phyloP scores from a whole-genome alignment of 2,797 vertebrate species.

The Rhynchonycteris naso region DNA sequence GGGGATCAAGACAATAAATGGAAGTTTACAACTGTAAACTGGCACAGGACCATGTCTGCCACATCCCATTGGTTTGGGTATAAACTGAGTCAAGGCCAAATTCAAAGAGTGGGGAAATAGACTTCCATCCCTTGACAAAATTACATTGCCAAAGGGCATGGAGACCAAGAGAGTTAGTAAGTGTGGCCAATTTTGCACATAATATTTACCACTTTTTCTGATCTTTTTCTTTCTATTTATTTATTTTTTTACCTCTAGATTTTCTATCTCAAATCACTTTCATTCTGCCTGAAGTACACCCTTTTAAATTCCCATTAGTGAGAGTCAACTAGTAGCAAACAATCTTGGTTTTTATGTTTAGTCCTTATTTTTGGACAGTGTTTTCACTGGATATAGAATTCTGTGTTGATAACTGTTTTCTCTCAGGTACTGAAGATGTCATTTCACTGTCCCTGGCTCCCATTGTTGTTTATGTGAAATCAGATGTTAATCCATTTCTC shows the following conservation, averaged over 20 bases:
- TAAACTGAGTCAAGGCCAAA: not conserved
- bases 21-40: not conserved
- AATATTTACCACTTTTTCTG: not conserved
- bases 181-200: not conserved
- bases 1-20: not conserved
- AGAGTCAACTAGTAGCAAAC: not conserved
- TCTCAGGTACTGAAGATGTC: not conserved
- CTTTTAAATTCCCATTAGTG: not conserved
- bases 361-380: not conserved
- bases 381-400: constrained; percentile 19
- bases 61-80: not conserved
- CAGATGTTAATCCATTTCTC: constrained; percentile 9
- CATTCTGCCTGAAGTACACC: not conserved
- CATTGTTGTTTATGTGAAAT: constrained; percentile 31
- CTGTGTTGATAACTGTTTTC: constrained; percentile 2
- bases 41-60: not conserved
- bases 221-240: not conserved
- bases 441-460: not conserved
- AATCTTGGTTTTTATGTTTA: constrained; percentile 36
- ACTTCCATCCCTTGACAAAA: constrained; percentile 20
- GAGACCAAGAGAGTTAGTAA: not conserved
- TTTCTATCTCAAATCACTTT: not conserved
- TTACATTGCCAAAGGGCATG: not conserved
- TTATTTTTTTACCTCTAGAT: not conserved
- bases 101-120: not conserved